Percentiles rank a stretch among this genome's conserved stretches.
Evolutionary conservation across 2,797 vertebrate genomes (phyloP).

Genomic region (Cichlasoma orientale): DNA sequence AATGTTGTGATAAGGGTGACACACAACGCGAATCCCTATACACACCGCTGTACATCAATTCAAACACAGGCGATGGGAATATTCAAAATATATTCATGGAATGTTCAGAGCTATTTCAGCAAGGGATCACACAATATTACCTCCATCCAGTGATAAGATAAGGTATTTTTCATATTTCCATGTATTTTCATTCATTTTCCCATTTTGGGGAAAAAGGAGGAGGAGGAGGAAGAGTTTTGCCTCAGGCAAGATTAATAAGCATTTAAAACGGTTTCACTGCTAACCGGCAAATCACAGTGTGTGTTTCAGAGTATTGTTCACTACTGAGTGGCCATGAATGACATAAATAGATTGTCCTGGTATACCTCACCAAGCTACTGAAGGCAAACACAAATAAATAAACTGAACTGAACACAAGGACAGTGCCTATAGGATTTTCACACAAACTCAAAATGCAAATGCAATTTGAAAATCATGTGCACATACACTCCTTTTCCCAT

Average conservation of each 20-base stretch:
- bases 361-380: constrained; percentile 55
- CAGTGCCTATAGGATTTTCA: constrained; percentile 46
- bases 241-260: constrained; percentile 81
- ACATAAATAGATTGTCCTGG: constrained; percentile 76
- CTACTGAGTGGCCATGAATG: constrained; percentile 79
- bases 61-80: constrained; percentile 61
- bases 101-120: constrained; percentile 76
- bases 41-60: constrained; percentile 67
- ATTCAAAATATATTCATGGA: constrained; percentile 82
- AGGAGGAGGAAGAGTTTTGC: constrained; percentile 73
- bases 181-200: constrained; percentile 81
- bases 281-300: constrained; percentile 78
- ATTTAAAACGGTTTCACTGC: constrained; percentile 83
- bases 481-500: constrained; percentile 47
- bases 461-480: not conserved
- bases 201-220: constrained; percentile 72
- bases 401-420: constrained; percentile 38
- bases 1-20: constrained; percentile 58
- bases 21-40: constrained; percentile 57
- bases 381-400: constrained; percentile 61
- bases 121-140: constrained; percentile 81
- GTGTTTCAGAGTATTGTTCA: constrained; percentile 81
- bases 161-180: constrained; percentile 81
- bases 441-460: constrained; percentile 25
- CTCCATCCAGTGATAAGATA: constrained; percentile 78